Base-by-base conservation (phyloP, 53 echinoderm and acorn worm genomes). In the Arbacia lixula region DNA sequence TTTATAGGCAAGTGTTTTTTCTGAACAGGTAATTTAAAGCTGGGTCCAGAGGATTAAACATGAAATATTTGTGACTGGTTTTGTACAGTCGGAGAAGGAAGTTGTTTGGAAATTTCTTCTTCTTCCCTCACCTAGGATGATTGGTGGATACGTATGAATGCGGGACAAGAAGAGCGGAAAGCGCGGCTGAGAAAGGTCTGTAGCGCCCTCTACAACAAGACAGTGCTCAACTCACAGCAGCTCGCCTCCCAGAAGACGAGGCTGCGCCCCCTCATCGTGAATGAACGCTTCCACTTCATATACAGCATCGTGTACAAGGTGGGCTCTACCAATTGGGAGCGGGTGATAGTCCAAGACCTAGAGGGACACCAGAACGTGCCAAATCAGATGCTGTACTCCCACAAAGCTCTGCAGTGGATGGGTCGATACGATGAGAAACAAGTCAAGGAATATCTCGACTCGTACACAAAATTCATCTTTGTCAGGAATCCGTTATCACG, bases 301-400 rank as follows among this genome's bases (percentile, higher is more conserved):
- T 95, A 95, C 73, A 95, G 95, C 52, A 95, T 95, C 32, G 95
- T 93, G 49, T 95, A 95, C 85, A 95, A 95, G 60, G 95, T 90
- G 16, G 95, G 95, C 41, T 95, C 95, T 20, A 93, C 95, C 51
- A 95, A 93, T 81, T 95, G 95, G 95, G 95, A 95, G 41, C 57
- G 95, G 40, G 88, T 95, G 25, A 93, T 95, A 26, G 95, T 95
- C 31, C 86, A 94, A 51, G 95, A 95, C 49, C 31, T 95, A 22
- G 93, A 77, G 24, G 95, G 95, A 14, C 89, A 68, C 75, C 88
- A 93, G 42, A 91, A 88, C 19, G 87, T 95, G 19, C 93, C 95
- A 4, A 95, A 95, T 73, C 95, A 95, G 38, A 90, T 88, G 34
- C 86, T 95, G 12, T 95, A 84, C 66, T 88, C 88, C 12, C 95